Conservation (phyloP, 2,888 invertebrate species). For the Masnerella sp. region DNA sequence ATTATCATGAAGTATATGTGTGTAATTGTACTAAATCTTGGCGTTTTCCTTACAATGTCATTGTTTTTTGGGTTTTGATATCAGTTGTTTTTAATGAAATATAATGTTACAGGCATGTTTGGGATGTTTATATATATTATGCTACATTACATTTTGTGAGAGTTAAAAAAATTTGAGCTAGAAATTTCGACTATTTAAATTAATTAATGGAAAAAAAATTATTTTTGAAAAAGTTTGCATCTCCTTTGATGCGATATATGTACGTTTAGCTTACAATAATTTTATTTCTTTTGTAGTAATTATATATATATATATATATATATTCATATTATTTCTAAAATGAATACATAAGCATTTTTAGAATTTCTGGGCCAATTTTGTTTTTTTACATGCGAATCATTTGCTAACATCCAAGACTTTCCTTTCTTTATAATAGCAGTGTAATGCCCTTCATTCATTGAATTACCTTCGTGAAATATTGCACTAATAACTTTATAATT, state of each 20-base stretch:
- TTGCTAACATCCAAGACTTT: not conserved
- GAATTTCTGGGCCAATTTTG: not conserved
- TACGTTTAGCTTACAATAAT: not conserved
- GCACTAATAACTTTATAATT: slow-evolving; percentile 8
- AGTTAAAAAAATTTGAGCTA: too few species aligned
- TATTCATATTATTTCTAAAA: not conserved
- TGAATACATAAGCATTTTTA: slow-evolving; percentile 2
- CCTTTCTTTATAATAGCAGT: not conserved
- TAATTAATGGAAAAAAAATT: too few species aligned
- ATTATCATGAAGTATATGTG: too few species aligned
- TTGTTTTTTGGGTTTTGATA: not conserved
- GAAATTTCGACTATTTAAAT: too few species aligned
- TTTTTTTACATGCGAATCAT: slow-evolving; percentile 1
- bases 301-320: not conserved
- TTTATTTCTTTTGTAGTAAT: not conserved
- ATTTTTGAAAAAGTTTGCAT: too few species aligned
- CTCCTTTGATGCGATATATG: not conserved
- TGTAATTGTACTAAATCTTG: not conserved
- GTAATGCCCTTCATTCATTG: slow-evolving; percentile 7
- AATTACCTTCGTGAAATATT: slow-evolving; percentile 1
- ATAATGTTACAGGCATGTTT: too few species aligned
- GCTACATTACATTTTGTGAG: too few species aligned
- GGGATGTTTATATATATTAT: too few species aligned
- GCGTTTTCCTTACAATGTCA: not conserved
- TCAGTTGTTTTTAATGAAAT: not conserved